Conservation (phyloP, 1,140 invertebrate species). For the Scaptomyza hsui region DNA sequence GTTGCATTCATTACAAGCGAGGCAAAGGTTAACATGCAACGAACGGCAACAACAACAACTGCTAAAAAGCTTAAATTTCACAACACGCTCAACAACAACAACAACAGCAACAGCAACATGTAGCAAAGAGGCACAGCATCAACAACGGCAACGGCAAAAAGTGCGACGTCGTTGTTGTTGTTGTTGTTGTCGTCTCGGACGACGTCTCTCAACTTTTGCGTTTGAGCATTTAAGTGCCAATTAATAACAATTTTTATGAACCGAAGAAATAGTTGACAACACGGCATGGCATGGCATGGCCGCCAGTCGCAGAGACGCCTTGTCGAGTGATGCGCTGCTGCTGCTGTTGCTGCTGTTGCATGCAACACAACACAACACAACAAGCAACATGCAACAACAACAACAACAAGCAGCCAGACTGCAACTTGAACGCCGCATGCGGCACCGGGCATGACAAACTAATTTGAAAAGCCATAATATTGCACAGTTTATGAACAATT, state of each 20-base stretch:
- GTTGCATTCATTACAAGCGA: constrained; percentile 81
- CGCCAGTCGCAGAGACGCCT: constrained; percentile 39
- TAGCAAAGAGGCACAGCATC: constrained; percentile 20
- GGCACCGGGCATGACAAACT: constrained; percentile 64
- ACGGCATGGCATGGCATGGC: constrained; percentile 75
- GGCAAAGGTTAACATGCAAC: constrained; percentile 81
- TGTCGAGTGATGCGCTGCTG: constrained; percentile 42
- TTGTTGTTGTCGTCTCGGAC: constrained; percentile 42
- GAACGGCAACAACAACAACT: constrained; percentile 65
- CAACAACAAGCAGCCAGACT: constrained; percentile 17
- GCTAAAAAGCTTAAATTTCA: constrained; percentile 83
- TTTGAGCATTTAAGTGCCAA: constrained; percentile 84
- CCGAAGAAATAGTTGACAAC: constrained; percentile 84
- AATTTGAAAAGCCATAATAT: constrained; percentile 83
- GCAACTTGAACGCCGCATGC: constrained; percentile 11
- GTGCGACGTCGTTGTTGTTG: constrained; percentile 32
- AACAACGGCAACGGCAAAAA: constrained; percentile 42
- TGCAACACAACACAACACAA: too few species aligned
- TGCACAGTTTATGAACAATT: constrained; percentile 83
- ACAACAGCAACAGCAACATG: constrained; percentile 32
- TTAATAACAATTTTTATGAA: constrained; percentile 84
- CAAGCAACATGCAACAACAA: constrained; percentile 72
- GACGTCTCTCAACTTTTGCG: constrained; percentile 78
- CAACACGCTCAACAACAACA: constrained; percentile 70
- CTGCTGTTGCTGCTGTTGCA: constrained; percentile 51